Percentiles rank a stretch among this genome's conserved stretches.
phyloP scores from a whole-genome alignment of 1,140 invertebrate species.

The Dufourea novaeangliae region DNA sequence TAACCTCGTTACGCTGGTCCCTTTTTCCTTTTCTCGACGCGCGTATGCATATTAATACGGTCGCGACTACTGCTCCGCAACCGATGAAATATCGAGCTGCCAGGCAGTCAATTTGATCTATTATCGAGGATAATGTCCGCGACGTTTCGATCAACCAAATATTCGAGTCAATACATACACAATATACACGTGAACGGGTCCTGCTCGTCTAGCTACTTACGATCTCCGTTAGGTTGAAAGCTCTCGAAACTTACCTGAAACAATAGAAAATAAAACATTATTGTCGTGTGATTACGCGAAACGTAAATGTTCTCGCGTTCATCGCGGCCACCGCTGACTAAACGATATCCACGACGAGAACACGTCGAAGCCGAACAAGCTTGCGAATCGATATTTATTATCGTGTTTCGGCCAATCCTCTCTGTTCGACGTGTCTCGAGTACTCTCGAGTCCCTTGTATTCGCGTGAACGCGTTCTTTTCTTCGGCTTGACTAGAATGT shows the following conservation, averaged over 20 bases:
- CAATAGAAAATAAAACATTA: neutral
- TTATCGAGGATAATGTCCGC: neutral
- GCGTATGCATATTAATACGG: neutral
- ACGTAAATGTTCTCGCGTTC: too few relatives aligned
- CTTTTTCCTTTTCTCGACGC: neutral
- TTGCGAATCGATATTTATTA: too few relatives aligned
- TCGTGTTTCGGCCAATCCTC: too few relatives aligned
- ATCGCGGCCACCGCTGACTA: too few relatives aligned
- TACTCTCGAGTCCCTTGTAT: too few relatives aligned
- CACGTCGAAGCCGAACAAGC: too few relatives aligned
- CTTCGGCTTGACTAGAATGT: too few relatives aligned
- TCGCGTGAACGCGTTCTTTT: too few relatives aligned
- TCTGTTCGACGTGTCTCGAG: too few relatives aligned
- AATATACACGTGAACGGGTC: neutral
- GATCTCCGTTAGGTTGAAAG: neutral
- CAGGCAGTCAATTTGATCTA: neutral
- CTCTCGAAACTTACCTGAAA: conserved; percentile 21
- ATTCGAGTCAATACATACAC: neutral
- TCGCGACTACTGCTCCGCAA: neutral
- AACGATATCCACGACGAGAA: too few relatives aligned
- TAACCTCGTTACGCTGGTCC: neutral
- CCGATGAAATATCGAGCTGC: neutral
- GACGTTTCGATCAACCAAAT: neutral
- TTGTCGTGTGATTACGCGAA: neutral
- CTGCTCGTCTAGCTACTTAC: neutral